Conservation (phyloP, 2,113 vertebrate species). For the Dromiciops gliroides region DNA sequence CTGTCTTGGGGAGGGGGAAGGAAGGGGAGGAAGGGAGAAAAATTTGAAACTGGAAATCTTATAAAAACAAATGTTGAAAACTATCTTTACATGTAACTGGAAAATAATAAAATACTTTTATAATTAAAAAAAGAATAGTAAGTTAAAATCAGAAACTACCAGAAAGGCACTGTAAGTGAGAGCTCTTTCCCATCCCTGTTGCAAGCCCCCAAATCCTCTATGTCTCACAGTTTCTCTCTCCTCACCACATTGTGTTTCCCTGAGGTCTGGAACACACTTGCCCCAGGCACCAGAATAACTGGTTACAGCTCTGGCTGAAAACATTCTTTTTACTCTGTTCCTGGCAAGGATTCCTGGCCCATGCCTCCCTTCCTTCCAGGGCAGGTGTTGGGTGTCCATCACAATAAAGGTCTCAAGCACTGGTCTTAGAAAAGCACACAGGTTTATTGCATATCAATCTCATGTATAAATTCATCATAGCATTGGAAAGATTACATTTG, state of each 20-base stretch:
- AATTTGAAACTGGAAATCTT: no score
- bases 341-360: accelerated
- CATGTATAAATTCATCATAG: slow-evolving; percentile 99
- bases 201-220: neutral
- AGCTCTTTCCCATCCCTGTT: neutral
- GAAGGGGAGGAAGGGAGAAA: no score
- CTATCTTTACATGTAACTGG: no score
- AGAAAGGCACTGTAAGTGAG: neutral
- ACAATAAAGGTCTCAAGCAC: slow-evolving; percentile 67
- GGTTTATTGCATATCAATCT: slow-evolving; percentile 99
- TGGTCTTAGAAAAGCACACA: slow-evolving; percentile 96
- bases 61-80: no score
- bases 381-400: neutral
- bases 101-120: no score
- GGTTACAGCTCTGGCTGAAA: neutral
- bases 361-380: accelerated
- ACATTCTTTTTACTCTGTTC: neutral
- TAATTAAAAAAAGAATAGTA: no score
- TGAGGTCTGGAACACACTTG: neutral
- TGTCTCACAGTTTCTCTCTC: neutral
- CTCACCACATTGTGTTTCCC: no score
- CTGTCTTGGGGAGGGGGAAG: no score
- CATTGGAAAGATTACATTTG: slow-evolving; percentile 99
- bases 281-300: neutral
- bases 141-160: neutral